Evolutionary conservation across 2,797 vertebrate genomes (phyloP).

Genomic region (Chiloscyllium punctatum): DNA sequence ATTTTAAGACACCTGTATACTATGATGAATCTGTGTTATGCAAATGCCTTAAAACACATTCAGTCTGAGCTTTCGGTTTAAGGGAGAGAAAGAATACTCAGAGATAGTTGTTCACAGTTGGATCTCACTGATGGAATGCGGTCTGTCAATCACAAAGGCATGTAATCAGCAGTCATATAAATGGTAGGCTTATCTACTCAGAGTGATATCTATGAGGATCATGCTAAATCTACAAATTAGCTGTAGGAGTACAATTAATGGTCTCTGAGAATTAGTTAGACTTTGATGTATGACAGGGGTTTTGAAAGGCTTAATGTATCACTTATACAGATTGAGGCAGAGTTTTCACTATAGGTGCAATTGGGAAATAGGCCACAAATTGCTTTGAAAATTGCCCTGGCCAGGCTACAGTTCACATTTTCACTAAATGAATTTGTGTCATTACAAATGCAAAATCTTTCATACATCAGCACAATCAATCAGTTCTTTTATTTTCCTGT

Average conservation of each 20-base stretch:
- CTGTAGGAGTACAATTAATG: conserved; percentile 20
- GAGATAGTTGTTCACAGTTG: conserved; percentile 14
- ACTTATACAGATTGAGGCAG: background rate
- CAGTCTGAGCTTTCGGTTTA: background rate
- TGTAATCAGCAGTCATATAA: conserved; percentile 30
- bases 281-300: conserved; percentile 13
- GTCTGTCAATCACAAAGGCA: conserved; percentile 27
- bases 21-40: conserved; percentile 49
- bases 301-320: background rate
- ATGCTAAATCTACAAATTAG: conserved; percentile 19
- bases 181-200: conserved; percentile 19
- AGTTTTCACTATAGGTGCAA: background rate
- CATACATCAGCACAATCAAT: background rate
- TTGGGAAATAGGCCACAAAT: background rate
- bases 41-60: conserved; percentile 49
- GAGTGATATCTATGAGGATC: conserved; percentile 19
- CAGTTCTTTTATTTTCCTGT: background rate
- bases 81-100: background rate
- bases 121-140: background rate
- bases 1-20: conserved; percentile 54
- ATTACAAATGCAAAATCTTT: background rate
- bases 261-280: conserved; percentile 19
- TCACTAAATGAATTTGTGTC: background rate
- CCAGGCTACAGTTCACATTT: background rate
- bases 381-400: background rate